Percentiles rank a stretch among this genome's conserved stretches.
phyloP scores from a whole-genome alignment of 2,797 vertebrate genomes.

The Eospalax fontanierii region DNA sequence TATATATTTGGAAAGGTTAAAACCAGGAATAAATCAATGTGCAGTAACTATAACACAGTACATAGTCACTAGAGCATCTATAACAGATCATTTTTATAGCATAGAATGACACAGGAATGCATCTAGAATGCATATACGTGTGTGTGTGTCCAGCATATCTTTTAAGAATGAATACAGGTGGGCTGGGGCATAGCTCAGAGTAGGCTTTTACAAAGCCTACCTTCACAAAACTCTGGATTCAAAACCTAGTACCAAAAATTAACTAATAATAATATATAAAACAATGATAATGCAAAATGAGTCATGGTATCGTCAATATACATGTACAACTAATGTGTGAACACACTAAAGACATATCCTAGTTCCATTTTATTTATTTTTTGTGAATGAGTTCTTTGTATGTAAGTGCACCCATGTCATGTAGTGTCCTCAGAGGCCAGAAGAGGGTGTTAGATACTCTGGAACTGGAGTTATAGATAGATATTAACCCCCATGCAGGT shows the following conservation, averaged over 20 bases:
- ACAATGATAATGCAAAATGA: background rate
- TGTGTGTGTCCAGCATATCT: background rate
- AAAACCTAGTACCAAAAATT: background rate
- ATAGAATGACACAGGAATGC: background rate
- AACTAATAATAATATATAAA: background rate
- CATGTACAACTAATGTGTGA: background rate
- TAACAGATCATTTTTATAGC: background rate
- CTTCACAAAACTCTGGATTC: background rate
- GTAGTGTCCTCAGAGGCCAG: too few species aligned
- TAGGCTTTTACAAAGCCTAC: too few species aligned
- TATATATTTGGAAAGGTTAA: constrained; percentile 21
- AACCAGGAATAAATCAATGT: constrained; percentile 26
- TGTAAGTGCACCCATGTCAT: too few species aligned
- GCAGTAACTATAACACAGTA: background rate
- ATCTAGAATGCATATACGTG: background rate
- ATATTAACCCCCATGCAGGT: too few species aligned
- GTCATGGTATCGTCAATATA: background rate
- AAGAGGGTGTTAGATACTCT: too few species aligned
- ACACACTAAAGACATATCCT: constrained; percentile 18
- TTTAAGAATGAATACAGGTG: constrained; percentile 6
- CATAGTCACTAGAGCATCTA: background rate
- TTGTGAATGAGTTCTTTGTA: too few species aligned
- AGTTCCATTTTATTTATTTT: too few species aligned
- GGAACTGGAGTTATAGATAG: too few species aligned
- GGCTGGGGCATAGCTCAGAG: background rate